Evolutionary conservation across 2,797 vertebrate species (phyloP), one percentile per base, ranked within the genome.

Genomic region (Ctenopoma kingsleyae): DNA sequence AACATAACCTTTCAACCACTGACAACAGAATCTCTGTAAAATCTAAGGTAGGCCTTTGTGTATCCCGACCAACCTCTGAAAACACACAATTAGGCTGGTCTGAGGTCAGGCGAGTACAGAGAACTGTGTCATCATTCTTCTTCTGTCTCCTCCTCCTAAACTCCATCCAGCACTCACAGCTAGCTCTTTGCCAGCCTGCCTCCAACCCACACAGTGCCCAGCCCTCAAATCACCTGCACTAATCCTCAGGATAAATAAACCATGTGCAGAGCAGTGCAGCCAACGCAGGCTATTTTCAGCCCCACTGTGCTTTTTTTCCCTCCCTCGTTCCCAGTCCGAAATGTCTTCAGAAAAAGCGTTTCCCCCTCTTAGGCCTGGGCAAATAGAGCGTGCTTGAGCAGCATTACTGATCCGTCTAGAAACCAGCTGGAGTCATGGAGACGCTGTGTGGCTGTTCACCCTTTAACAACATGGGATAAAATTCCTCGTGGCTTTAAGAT

Each of bases 221-320:
- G 84, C 87, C 89, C 77, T 84, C 70, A 64, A 92, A 89, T 92
- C 92, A 92, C 92, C 92, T 91, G 87, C 89, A 85, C 83, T 89
- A 87, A 91, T 90, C 85, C 83, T 82, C 76, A 57, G 71, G 82
- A 91, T 93, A 85, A 93, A 94, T 93, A 93, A 94, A 91, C 82
- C 89, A 93, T 92, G 88, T 70, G 81, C 69, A 81, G 76, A 83
- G 81, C 68, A 56, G 68, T 61, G 86, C 87, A 87, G 86, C 71
- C 77, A 66, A 78, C 71, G 57, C 38, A 38, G 64, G 84, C 90
- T 92, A 91, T 92, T 91, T 91, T 91, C 90, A 87, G 87, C 73
- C 62, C 60, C 19, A 41, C 79, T 69, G 70, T 81, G 74, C 53
- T 74, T 54, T 51, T 9, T 1, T 7, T 4, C 27, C 40, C 20